Evolutionary conservation across 2,797 vertebrate species (phyloP), one percentile per base, ranked within the genome.

Genomic region (Toxotes lorentzi): DNA sequence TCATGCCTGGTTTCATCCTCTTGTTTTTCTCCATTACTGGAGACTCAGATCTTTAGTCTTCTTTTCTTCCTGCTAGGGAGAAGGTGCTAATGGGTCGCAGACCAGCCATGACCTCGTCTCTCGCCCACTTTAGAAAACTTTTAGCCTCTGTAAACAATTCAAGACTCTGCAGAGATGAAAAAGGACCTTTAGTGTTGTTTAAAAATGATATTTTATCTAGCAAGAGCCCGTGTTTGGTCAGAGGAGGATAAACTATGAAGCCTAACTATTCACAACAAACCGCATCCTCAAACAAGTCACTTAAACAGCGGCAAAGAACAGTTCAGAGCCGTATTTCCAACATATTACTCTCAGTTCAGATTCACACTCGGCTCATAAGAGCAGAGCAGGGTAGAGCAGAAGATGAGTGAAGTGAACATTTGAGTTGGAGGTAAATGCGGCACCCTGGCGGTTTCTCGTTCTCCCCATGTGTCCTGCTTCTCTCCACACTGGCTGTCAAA

Each of bases 131-230:
- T 51, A 38, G 47, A 82, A 81, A 78, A 76, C 73, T 68, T 86
- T 75, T 60, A 82, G 61, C 66, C 67, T 58, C 68, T 65, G 61
- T 75, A 76, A 84, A 85, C 79, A 82, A 62, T 79, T 79, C 64
- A 62, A 62, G n/a, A 50, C 16, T 73, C 72, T 8, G n/a, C 53
- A n/a, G 75, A 80, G 77, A 77, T 76, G 73, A 75, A 35, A 63
- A 62, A 73, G 68, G 17, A 73, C 13, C 47, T 75, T 62, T 6
- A 0, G 41, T 12, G 53, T 21, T 73, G 61, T 61, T 83, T 73
- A 14, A 68, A 69, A 71, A 63, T 35, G 2, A 47, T 59, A 63
- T 84, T 51, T 71, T 50, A 70, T 76, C 43, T 24, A 16, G 24
- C 23, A 56, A 3, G 50, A 58, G 63, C 23, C 51, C 11, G 30